These are phyloP conservation scores for Gastracanthus pulcherrimus DNA, from an alignment of 2,888 invertebrate genomes.

Conservation along the genomic window DNA sequence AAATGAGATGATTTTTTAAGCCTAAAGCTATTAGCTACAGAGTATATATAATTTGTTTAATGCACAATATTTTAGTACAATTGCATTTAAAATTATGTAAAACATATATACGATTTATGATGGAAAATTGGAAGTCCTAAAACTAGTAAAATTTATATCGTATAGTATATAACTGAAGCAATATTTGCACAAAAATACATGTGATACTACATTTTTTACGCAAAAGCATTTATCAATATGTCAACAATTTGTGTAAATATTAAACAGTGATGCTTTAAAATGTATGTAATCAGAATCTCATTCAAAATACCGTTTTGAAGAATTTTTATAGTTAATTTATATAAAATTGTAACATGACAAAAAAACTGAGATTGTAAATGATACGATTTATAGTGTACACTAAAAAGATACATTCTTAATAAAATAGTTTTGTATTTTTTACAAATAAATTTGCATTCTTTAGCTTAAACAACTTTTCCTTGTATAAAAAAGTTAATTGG, in stretches of 20 bases:
- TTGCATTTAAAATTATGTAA: constrained; percentile 13
- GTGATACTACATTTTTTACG: constrained; percentile 18
- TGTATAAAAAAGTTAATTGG: constrained; percentile 36
- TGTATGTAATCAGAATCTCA: constrained; percentile 43
- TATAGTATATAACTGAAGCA: constrained; percentile 11
- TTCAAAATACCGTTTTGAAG: background rate
- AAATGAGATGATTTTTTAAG: background rate
- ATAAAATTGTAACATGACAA: constrained; percentile 41
- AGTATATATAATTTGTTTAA: constrained; percentile 1
- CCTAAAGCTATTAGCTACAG: background rate
- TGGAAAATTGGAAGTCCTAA: constrained; percentile 35
- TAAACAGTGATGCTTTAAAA: constrained; percentile 25
- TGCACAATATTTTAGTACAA: constrained; percentile 11
- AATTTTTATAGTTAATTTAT: constrained; percentile 32
- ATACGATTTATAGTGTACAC: constrained; percentile 29
- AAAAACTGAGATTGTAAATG: constrained; percentile 37
- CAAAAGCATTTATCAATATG: constrained; percentile 40
- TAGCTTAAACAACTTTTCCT: background rate
- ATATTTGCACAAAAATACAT: constrained; percentile 27
- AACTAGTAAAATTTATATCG: background rate
- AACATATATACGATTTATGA: constrained; percentile 12
- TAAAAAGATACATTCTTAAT: constrained; percentile 36
- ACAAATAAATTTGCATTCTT: constrained; percentile 34
- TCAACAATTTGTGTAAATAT: constrained; percentile 38
- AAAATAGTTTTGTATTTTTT: constrained; percentile 46